These are phyloP conservation scores for Drosophila prolongata DNA, from an alignment of 2,888 invertebrate genomes.

Conservation along the genomic window DNA sequence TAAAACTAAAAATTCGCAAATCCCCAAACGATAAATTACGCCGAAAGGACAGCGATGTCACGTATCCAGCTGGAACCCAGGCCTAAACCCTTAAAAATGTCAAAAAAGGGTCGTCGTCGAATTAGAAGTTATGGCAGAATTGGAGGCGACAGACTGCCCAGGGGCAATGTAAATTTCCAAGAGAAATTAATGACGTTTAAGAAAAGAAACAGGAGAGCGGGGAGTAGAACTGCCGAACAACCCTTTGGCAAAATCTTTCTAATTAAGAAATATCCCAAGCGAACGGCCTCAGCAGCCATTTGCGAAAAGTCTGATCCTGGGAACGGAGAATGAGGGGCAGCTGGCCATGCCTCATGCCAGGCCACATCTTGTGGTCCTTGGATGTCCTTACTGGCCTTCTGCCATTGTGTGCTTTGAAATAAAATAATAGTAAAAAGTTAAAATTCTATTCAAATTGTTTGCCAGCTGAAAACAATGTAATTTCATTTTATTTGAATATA, in stretches of 20 bases:
- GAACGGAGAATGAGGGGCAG: slow-evolving; percentile 42
- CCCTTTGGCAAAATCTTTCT: slow-evolving; percentile 75
- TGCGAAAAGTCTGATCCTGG: slow-evolving; percentile 24
- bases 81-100: slow-evolving; percentile 47
- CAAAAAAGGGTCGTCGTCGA: slow-evolving; percentile 64
- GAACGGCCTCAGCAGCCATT: slow-evolving; percentile 61
- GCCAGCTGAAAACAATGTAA: slow-evolving; percentile 82
- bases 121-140: slow-evolving; percentile 41
- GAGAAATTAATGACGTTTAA: slow-evolving; percentile 76
- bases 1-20: slow-evolving; percentile 76
- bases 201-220: slow-evolving; percentile 34
- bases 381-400: slow-evolving; percentile 48
- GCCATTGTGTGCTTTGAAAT: slow-evolving; percentile 75
- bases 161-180: slow-evolving; percentile 68
- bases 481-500: slow-evolving; percentile 82
- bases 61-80: slow-evolving; percentile 21
- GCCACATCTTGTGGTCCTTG: slow-evolving; percentile 54
- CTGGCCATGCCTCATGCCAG: slow-evolving; percentile 46
- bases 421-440: slow-evolving; percentile 83
- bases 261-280: slow-evolving; percentile 76
- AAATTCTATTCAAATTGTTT: slow-evolving; percentile 82
- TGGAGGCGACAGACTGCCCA: slow-evolving; percentile 49
- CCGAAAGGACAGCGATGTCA: slow-evolving; percentile 50
- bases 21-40: slow-evolving; percentile 77
- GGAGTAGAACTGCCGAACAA: slow-evolving; percentile 35